These are phyloP conservation scores for Dermochelys coriacea DNA, from an alignment of 2,797 vertebrate species.

Conservation along the genomic window DNA sequence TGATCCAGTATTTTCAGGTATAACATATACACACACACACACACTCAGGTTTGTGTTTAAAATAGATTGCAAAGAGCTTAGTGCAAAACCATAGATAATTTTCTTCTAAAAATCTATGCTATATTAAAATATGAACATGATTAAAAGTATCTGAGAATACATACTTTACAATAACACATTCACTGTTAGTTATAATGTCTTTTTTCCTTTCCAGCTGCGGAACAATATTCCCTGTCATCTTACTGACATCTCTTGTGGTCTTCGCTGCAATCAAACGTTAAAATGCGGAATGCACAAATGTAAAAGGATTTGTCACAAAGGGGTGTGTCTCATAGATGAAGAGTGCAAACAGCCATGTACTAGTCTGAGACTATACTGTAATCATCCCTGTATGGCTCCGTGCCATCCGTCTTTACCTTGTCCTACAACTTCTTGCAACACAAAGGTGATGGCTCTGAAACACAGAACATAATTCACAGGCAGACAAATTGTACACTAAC, in stretches of 20 bases:
- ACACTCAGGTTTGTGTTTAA: background rate
- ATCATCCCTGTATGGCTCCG: constrained; percentile 90
- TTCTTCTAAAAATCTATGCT: background rate
- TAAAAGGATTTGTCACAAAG: constrained; percentile 94
- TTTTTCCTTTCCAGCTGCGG: constrained; percentile 85
- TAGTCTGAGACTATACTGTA: constrained; percentile 88
- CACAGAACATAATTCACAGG: background rate
- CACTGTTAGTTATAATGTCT: background rate
- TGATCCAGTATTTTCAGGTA: background rate
- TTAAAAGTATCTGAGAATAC: background rate
- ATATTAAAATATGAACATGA: background rate
- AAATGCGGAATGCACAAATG: constrained; percentile 93
- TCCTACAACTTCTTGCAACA: constrained; percentile 86
- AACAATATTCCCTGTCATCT: constrained; percentile 98
- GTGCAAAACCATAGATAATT: background rate
- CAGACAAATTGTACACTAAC: background rate
- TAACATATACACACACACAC: background rate
- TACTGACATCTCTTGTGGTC: constrained; percentile 96
- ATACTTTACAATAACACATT: background rate
- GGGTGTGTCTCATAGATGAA: constrained; percentile 90
- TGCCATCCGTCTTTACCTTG: constrained; percentile 91
- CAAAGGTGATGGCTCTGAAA: constrained; percentile 85
- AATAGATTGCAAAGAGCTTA: background rate
- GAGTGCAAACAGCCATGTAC: constrained; percentile 91
- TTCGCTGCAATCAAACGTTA: constrained; percentile 89